Evolutionary conservation across 2,797 vertebrate genomes (phyloP).

Genomic region (Strix occidentalis): DNA sequence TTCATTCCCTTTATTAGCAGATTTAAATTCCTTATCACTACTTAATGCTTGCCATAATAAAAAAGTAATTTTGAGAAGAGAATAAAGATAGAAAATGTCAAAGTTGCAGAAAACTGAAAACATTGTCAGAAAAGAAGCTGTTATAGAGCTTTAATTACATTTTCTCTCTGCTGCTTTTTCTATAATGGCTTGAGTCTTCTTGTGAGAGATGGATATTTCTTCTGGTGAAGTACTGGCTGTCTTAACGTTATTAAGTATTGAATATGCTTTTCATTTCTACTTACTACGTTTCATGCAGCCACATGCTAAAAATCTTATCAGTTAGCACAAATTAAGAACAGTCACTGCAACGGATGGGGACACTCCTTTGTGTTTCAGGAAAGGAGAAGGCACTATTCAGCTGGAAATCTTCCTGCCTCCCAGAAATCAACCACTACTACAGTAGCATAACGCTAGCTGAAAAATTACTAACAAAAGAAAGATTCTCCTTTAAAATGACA

Average conservation of each 20-base stretch:
- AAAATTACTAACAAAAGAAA: not conserved
- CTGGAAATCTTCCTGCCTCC: not conserved
- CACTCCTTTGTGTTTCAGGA: not conserved
- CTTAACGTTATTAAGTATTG: constrained; percentile 14
- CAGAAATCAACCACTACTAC: not conserved
- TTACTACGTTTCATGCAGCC: not conserved
- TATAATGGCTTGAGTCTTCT: not conserved
- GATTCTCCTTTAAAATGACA: not conserved
- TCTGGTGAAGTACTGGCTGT: constrained; percentile 16
- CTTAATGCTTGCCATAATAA: constrained; percentile 19
- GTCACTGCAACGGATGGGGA: not conserved
- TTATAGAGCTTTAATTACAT: constrained; percentile 23
- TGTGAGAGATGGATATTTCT: constrained; percentile 3
- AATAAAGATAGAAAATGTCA: not conserved
- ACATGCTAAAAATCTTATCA: not conserved
- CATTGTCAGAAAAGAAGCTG: not conserved
- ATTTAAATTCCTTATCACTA: constrained; percentile 24
- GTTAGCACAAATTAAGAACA: not conserved
- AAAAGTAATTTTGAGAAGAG: not conserved
- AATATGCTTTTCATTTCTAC: constrained; percentile 20
- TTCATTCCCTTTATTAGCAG: not conserved
- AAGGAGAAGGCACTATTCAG: not conserved
- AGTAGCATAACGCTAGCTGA: not conserved
- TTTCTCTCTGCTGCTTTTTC: not conserved
- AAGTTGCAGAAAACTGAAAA: constrained; percentile 15